A percentile compares a stretch with the other conserved stretches of the same genome.
phyloP scores from a whole-genome alignment of 2,113 vertebrate species.

The Ciconia boyciana region DNA sequence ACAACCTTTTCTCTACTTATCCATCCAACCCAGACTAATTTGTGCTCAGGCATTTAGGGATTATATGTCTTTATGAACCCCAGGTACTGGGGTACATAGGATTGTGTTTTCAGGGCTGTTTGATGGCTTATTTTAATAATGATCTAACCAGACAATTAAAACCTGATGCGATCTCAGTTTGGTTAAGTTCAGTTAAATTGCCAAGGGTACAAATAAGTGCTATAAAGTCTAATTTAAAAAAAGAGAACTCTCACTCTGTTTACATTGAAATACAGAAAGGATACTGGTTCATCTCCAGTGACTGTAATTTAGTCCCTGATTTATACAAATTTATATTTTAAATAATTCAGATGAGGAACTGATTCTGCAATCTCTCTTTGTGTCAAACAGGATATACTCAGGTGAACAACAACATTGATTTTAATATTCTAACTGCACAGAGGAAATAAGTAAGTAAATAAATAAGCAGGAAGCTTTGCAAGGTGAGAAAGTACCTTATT shows the following conservation, averaged over 20 bases:
- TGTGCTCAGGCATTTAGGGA: neutral
- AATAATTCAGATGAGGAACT: neutral
- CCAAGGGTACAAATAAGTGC: neutral
- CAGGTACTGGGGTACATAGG: neutral
- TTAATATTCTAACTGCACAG: neutral
- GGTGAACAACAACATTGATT: neutral
- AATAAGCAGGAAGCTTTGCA: neutral
- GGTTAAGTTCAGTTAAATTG: neutral
- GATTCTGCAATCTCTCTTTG: neutral
- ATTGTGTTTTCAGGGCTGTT: neutral
- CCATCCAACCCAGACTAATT: neutral
- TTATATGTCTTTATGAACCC: neutral
- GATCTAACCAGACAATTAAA: neutral
- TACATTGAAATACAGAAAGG: neutral
- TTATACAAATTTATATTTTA: neutral
- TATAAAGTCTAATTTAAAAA: neutral
- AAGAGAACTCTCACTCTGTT: neutral
- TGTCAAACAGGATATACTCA: neutral
- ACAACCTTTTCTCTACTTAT: neutral
- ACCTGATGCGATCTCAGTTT: slow-evolving; percentile 6
- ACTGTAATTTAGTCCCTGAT: neutral
- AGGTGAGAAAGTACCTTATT: neutral
- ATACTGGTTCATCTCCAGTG: neutral
- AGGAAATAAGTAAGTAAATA: neutral
- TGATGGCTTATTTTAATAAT: slow-evolving; percentile 5